Base-by-base conservation (phyloP, 2,888 invertebrate genomes). In the Apotomis turbidana region DNA sequence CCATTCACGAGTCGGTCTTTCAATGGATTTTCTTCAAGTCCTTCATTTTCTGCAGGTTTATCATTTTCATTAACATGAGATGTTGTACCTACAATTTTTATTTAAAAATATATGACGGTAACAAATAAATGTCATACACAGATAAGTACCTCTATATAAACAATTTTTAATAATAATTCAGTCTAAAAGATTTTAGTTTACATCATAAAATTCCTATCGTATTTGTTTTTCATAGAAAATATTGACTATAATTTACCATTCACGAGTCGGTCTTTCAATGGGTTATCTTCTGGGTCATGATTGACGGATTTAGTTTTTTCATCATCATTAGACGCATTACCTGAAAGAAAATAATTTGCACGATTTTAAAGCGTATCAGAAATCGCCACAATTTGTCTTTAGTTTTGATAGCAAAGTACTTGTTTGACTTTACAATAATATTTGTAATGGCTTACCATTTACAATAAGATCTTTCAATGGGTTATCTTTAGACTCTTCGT, bases 1-100 rank as follows among this genome's bases (percentile, higher is more conserved):
- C 51, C 51, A 62, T 62, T 62, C 8, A 62, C 6, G 9, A 49
- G 49, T 49, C 10, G 49, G 10, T 49, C 49, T 49, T 49, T 49
- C 9, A 49, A 49, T 9, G 49, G 49, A 9, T 10, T 49, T 3
- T 49, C 49, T 49, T 6, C 9, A 49, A 9, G 9, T 49, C 9
- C 49, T 49, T 49, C 44, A 6, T 44, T 3, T 5, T 44, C 8
- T 44, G 0, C 49, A 49, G 49, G 8, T 49, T 49, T 2, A 10
- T 6, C 3, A 9, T 49, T 49, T 49, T 9, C 10, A 49, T 49
- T 49, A 1, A 9, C 49, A 49, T 49, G 3, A 5, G 49, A 49
- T 9, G 8, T 9, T 0, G 49, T 49, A 49, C 49, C 49, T 59
- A 13, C 44, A 13, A n/a, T 9, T 44, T 55, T 66, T 8, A 57